Conservation (phyloP, 2,113 vertebrate species). For the Lamprologus ornatipinnis region DNA sequence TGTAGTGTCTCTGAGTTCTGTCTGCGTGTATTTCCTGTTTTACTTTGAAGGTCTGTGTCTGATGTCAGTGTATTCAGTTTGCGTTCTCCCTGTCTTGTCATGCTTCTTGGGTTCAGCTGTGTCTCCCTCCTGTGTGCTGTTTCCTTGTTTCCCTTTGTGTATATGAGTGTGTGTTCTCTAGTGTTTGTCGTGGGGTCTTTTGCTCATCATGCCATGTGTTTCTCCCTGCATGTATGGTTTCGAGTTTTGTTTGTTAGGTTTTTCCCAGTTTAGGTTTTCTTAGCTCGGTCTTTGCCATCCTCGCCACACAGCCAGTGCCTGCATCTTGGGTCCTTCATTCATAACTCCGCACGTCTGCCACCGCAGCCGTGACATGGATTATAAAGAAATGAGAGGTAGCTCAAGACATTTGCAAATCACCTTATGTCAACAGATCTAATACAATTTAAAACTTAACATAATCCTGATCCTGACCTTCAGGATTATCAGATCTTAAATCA, state of each 20-base stretch:
- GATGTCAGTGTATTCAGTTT: neutral
- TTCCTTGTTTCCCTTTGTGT: neutral
- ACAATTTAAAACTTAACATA: neutral
- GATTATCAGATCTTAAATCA: neutral
- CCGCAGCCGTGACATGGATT: neutral
- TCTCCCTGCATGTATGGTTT: neutral
- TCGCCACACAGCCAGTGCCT: neutral
- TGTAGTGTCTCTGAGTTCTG: neutral
- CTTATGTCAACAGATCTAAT: neutral
- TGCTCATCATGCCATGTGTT: neutral
- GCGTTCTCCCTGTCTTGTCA: neutral
- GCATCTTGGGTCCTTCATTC: neutral
- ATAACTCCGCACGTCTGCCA: accelerated
- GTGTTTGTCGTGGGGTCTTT: neutral
- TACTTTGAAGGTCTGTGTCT: neutral
- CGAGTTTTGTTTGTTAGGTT: neutral
- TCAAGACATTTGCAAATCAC: neutral
- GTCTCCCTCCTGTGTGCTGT: neutral
- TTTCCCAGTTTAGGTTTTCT: neutral
- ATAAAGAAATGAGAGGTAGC: neutral
- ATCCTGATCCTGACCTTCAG: neutral
- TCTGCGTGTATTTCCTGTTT: neutral
- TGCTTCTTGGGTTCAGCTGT: neutral
- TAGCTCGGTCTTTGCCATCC: neutral
- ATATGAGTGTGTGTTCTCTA: neutral